These are phyloP conservation scores for Antitype chi DNA, from an alignment of 2,888 invertebrate species.

Conservation along the genomic window DNA sequence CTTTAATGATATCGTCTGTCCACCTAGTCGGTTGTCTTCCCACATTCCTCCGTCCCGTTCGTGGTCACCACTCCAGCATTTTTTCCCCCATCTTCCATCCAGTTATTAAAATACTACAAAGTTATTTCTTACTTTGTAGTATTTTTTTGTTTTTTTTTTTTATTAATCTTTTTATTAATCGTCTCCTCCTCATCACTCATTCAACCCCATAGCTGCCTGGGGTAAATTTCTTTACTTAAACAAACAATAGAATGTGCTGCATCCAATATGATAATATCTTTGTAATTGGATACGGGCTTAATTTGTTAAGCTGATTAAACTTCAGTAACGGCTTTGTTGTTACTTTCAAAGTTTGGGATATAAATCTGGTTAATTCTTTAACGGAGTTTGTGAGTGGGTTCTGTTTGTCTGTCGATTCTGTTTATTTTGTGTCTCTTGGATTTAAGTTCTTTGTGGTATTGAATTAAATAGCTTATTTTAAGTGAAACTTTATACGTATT, in stretches of 20 bases:
- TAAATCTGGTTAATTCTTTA: conserved; percentile 58
- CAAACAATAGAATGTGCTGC: conserved; percentile 69
- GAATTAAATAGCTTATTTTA: neutral
- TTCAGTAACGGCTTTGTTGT: conserved; percentile 69
- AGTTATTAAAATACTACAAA: too few relatives aligned
- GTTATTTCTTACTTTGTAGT: too few relatives aligned
- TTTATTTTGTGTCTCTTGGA: conserved; percentile 3
- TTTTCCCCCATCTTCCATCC: too few relatives aligned
- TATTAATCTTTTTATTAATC: too few relatives aligned
- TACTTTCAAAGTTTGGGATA: conserved; percentile 59
- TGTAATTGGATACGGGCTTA: conserved; percentile 78
- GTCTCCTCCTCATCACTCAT: neutral
- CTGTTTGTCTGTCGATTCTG: conserved; percentile 21
- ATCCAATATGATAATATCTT: conserved; percentile 71
- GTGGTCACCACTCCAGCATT: too few relatives aligned
- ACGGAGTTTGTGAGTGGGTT: conserved; percentile 40
- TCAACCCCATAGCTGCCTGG: conserved; percentile 8
- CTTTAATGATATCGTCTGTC: too few relatives aligned
- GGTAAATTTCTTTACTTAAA: conserved; percentile 34
- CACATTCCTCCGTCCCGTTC: too few relatives aligned
- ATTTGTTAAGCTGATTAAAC: conserved; percentile 77
- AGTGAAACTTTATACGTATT: neutral
- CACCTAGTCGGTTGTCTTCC: too few relatives aligned
- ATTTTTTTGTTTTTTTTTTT: too few relatives aligned
- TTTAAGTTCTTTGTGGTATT: neutral